Base-by-base conservation (phyloP, 2,113 vertebrate genomes). In the Ahaetulla prasina region DNA sequence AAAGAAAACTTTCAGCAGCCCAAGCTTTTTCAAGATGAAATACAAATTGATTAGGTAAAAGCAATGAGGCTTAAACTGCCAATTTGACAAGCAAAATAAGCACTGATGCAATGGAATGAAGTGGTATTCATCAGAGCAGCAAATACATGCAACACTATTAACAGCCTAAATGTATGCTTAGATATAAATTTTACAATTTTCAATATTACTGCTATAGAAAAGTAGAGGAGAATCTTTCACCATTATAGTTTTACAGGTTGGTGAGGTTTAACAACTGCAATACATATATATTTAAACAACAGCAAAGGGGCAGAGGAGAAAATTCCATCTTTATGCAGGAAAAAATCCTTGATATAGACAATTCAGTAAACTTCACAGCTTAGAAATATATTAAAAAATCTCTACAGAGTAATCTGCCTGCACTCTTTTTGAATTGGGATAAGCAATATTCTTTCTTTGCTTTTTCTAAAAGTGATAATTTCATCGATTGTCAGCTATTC, bases 111-210 rank as follows among this genome's bases (percentile, higher is more conserved):
- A 52, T 25, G 53, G 68, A 52, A 35, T 53, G 35, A 54, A 39
- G 68, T 53, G 49, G 30, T 30, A 45, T 52, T 90, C 23, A 8
- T 25, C 49, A 25, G 43, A 52, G 43, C 50, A 84, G 50, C 12
- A 90, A 90, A 85, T 53, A 43, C 23, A 90, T 25, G 10, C 49
- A 63, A 63, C 23, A 14, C 47, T 47, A 86, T n/a, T 74, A 27
- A 89, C 88, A 90, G 57, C 85, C 92, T 89, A 87, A 90, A 39
- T 80, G 57, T 93, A 91, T 94, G 74, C 20, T 91, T 49, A 35
- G 57, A 47, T 94, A 85, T 88, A 93, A 57, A 55, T 91, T 91
- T 63, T 89, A 89, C 68, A 50, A 35, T 50, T 50, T 25, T 84
- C 11, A 45, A 49, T 49, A 49, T 16, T 39, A 35, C 43, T 90